Evolutionary conservation across 2,113 vertebrate genomes (phyloP).

Genomic region (Apaloderma vittatum): DNA sequence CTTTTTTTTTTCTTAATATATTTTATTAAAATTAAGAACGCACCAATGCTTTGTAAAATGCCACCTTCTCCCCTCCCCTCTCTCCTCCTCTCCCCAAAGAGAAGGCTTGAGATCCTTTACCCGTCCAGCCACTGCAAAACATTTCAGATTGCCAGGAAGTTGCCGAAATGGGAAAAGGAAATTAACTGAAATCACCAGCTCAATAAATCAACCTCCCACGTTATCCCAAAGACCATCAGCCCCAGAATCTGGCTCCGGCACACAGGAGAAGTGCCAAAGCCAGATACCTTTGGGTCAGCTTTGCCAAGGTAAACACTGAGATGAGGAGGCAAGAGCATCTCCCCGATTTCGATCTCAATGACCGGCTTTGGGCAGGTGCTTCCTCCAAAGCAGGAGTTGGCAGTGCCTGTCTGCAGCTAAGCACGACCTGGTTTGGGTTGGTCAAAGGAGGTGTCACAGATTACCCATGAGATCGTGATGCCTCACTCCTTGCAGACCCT

Average conservation of each 20-base stretch:
- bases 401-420: background rate
- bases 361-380: accelerated
- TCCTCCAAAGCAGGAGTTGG: background rate
- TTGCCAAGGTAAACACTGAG: background rate
- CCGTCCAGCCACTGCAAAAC: background rate
- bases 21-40: conserved; percentile 10
- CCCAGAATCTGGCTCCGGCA: background rate
- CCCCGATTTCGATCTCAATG: accelerated
- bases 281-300: background rate
- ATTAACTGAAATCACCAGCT: background rate
- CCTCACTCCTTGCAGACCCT: background rate
- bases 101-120: background rate
- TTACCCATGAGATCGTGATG: background rate
- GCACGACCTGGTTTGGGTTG: background rate
- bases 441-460: background rate
- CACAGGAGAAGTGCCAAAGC: background rate
- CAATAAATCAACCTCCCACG: background rate
- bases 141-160: background rate
- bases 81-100: background rate
- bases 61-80: background rate
- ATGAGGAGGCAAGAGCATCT: accelerated
- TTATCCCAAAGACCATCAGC: background rate
- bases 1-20: background rate
- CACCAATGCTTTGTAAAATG: background rate
- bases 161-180: background rate